Conservation (phyloP, 2,113 vertebrate genomes). For the Puntigrus tetrazona region DNA sequence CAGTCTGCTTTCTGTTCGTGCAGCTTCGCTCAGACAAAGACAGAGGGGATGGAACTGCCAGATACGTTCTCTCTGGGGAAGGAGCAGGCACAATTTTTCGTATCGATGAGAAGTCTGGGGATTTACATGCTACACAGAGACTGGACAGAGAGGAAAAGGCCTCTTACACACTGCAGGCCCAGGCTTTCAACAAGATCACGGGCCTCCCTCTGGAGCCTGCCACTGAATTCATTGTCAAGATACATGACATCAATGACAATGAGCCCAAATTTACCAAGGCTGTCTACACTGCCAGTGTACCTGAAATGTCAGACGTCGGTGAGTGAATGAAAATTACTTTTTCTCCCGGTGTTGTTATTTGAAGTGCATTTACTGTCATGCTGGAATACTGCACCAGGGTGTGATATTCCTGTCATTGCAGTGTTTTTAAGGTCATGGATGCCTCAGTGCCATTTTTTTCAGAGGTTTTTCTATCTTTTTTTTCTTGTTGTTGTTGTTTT, state of each 20-base stretch:
- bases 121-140: slow-evolving; percentile 86
- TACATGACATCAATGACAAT: slow-evolving; percentile 66
- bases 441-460: slow-evolving; percentile 31
- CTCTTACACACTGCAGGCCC: slow-evolving; percentile 83
- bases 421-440: slow-evolving; percentile 49
- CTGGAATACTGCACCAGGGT: slow-evolving; percentile 28
- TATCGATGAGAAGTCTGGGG: slow-evolving; percentile 89
- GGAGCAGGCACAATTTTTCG: slow-evolving; percentile 89
- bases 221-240: slow-evolving; percentile 88
- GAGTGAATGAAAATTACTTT: slow-evolving; percentile 62
- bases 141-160: slow-evolving; percentile 87
- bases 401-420: slow-evolving; percentile 37
- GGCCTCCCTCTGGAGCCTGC: slow-evolving; percentile 85
- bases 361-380: slow-evolving; percentile 35
- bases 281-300: slow-evolving; percentile 82
- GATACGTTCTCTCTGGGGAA: slow-evolving; percentile 89
- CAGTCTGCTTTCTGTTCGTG: slow-evolving; percentile 55
- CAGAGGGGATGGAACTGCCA: slow-evolving; percentile 84
- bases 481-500: slow-evolving; percentile 16
- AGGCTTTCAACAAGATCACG: slow-evolving; percentile 84
- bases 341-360: slow-evolving; percentile 24
- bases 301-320: slow-evolving; percentile 89
- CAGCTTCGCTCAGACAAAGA: slow-evolving; percentile 90
- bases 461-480: slow-evolving; percentile 40
- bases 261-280: slow-evolving; percentile 76